Conservation (phyloP, 2,888 invertebrate genomes). For the Phyto melanocephala region DNA sequence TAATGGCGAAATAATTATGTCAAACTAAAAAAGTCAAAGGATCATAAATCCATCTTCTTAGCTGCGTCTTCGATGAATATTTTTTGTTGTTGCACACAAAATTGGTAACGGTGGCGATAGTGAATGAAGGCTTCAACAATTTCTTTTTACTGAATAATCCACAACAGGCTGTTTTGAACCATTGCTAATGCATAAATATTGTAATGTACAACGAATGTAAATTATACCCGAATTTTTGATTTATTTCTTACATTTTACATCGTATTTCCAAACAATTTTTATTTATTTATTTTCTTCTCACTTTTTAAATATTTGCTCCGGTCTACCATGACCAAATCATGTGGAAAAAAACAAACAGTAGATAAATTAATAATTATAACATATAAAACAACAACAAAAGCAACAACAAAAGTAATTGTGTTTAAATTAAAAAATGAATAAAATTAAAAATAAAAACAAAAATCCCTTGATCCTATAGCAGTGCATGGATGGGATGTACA, state of each 20-base stretch:
- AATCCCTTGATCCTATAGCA: background rate
- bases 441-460: background rate
- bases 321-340: slow-evolving; percentile 35
- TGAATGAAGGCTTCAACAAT: too few relatives aligned
- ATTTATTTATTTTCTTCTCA: background rate
- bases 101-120: too few relatives aligned
- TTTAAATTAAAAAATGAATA: slow-evolving; percentile 19
- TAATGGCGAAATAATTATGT: too few relatives aligned
- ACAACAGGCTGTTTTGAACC: too few relatives aligned
- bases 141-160: too few relatives aligned
- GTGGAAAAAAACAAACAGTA: background rate
- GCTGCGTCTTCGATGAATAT: too few relatives aligned
- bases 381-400: too few relatives aligned
- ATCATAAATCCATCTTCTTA: too few relatives aligned
- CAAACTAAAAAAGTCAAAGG: too few relatives aligned
- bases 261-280: background rate
- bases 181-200: too few relatives aligned
- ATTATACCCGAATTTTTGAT: background rate
- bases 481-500: background rate
- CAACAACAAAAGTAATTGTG: slow-evolving; percentile 16
- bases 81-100: too few relatives aligned
- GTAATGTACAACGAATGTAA: too few relatives aligned
- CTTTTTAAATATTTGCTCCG: slow-evolving; percentile 9
- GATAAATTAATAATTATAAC: slow-evolving; percentile 3
- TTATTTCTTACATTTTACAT: slow-evolving; percentile 9